phyloP scores from a whole-genome alignment of 2,113 vertebrate genomes.

The Ochotona curzoniae region DNA sequence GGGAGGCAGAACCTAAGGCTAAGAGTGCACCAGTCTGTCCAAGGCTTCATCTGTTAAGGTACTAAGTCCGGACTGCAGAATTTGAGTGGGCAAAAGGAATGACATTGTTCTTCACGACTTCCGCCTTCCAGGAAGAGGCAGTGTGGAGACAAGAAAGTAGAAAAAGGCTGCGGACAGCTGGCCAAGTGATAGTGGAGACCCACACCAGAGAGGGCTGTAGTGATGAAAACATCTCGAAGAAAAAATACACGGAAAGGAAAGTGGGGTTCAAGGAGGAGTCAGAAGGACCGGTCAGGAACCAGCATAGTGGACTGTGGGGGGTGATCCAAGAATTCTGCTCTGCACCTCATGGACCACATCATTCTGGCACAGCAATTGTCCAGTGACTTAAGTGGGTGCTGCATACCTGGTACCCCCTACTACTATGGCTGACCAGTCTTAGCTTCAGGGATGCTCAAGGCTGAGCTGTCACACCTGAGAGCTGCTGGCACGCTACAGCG shows the following conservation, averaged over 20 bases:
- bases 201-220: not conserved
- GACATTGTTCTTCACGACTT: not conserved
- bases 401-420: not conserved
- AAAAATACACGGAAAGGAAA: not conserved
- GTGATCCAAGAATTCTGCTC: not conserved
- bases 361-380: not conserved
- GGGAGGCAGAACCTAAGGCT: not conserved
- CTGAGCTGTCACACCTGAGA: not conserved
- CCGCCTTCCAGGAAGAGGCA: not conserved
- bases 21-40: not conserved
- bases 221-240: not conserved
- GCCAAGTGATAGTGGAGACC: not conserved
- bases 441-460: not conserved
- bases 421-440: not conserved
- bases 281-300: not conserved
- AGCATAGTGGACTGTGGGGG: not conserved
- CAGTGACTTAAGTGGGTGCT: not conserved
- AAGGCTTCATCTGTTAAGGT: too few species aligned
- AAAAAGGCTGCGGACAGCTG: not conserved
- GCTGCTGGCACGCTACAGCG: not conserved
- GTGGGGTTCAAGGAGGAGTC: not conserved
- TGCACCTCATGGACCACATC: not conserved
- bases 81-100: too few species aligned
- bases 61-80: not conserved
- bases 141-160: not conserved